Base-by-base conservation (phyloP, 1,140 invertebrate species). In the Cydia pomonella region DNA sequence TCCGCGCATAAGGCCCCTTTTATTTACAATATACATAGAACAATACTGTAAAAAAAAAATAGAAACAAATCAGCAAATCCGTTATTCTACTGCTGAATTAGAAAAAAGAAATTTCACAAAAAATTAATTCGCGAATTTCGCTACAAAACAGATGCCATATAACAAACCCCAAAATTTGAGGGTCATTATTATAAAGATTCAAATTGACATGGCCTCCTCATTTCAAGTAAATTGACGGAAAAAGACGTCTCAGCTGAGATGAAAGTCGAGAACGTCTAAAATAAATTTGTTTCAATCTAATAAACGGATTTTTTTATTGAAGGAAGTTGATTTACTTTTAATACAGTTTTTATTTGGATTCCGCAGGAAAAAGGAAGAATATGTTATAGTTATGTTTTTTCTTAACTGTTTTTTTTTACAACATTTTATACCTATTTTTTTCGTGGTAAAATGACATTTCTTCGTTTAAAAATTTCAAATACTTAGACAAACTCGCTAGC, bases 241-340 rank as follows among this genome's bases (percentile, higher is more conserved):
- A 50, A 50, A 0, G 0, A 21, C 6, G 16, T 50, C 47, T 50
- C 16, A 21, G 23, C 53, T 59, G n/a, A 59, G 53, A 59, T 59
- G 53, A 59, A 59, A 59, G 53, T 5, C 41, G 13, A 44, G 41
- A 13, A 13, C 41, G n/a, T 21, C n/a, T 59, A 21, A 59, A 59
- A 59, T 59, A 59, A 59, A 59, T 18, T 59, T 59, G 18, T 59
- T 59, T 21, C 53, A 59, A 59, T 59, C 18, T 59, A 59, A 59
- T 59, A 59, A 59, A 18, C 18, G 53, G 53, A 59, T 59, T 9
- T 59, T 59, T 18, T 5, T 18, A 0, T 50, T n/a, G 18, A 23
- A 59, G 53, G 9, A 59, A 59, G 18, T 59, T 50, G 53, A 59
- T 59, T 59, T 59, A 59, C 18, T 59, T 59, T 59, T 59, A 10